phyloP scores from a whole-genome alignment of 2,888 invertebrate genomes.

The Chrysopilus asiliformis region DNA sequence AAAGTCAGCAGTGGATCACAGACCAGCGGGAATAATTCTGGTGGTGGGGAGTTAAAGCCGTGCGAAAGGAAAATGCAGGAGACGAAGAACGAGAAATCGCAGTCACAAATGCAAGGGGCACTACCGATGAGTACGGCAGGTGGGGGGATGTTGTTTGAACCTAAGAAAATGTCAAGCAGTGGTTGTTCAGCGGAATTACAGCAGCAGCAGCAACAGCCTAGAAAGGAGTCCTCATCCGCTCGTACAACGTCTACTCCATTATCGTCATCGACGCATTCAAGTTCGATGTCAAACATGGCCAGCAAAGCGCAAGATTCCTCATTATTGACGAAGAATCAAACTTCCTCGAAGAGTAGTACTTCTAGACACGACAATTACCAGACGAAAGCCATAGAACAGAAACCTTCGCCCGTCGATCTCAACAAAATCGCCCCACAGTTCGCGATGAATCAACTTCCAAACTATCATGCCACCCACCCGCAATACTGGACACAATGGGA shows the following conservation, averaged over 20 bases:
- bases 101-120: neutral
- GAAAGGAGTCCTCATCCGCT: constrained; percentile 2
- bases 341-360: constrained; percentile 3
- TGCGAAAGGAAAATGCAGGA: too few relatives aligned
- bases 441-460: constrained; percentile 50
- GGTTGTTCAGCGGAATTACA: neutral
- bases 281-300: neutral
- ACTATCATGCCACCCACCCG: constrained; percentile 46
- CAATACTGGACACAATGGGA: constrained; percentile 51
- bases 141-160: too few relatives aligned
- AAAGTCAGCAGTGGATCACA: neutral
- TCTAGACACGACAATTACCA: constrained; percentile 13
- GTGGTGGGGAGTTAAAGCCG: too few relatives aligned
- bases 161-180: neutral
- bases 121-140: neutral
- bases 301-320: constrained; percentile 8
- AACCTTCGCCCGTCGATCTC: constrained; percentile 32
- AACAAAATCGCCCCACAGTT: constrained; percentile 48
- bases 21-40: too few relatives aligned
- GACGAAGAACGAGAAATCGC: constrained; percentile 5
- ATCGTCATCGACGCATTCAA: constrained; percentile 1
- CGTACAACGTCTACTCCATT: neutral
- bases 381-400: constrained; percentile 7
- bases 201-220: constrained; percentile 9
- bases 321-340: constrained; percentile 4